These are phyloP conservation scores for Pedicia rivosa DNA, from an alignment of 2,888 invertebrate genomes.

Conservation along the genomic window DNA sequence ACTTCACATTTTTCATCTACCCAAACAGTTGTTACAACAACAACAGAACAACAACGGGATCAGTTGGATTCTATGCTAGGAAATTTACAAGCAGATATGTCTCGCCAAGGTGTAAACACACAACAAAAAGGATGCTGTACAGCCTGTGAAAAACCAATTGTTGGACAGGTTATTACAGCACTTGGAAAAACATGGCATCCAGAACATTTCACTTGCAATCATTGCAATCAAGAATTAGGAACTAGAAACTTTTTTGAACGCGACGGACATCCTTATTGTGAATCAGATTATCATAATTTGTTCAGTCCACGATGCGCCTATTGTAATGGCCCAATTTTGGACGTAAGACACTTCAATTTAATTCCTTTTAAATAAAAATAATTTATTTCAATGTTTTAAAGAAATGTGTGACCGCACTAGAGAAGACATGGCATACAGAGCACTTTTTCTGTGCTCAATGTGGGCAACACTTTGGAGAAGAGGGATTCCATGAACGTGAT, in stretches of 20 bases:
- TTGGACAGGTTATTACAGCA: conserved; percentile 88
- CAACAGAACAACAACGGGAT: conserved; percentile 20
- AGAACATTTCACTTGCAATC: conserved; percentile 96
- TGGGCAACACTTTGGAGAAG: conserved; percentile 92
- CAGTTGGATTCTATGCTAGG: conserved; percentile 38
- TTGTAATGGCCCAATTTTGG: conserved; percentile 96
- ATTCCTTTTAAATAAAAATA: background rate
- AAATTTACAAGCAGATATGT: conserved; percentile 85
- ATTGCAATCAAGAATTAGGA: conserved; percentile 92
- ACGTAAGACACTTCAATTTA: conserved; percentile 57
- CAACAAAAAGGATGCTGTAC: conserved; percentile 99
- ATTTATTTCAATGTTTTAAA: conserved; percentile 36
- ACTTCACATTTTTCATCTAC: conserved; percentile 22
- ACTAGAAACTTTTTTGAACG: conserved; percentile 98
- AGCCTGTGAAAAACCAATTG: conserved; percentile 97
- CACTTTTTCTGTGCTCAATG: conserved; percentile 98
- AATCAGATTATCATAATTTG: conserved; percentile 94
- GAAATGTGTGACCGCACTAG: conserved; percentile 98
- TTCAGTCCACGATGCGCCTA: conserved; percentile 98
- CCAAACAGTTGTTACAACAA: conserved; percentile 20
- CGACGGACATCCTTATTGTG: conserved; percentile 94
- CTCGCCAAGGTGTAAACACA: conserved; percentile 95
- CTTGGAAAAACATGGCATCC: conserved; percentile 98
- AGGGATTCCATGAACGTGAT: conserved; percentile 93
- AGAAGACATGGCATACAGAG: conserved; percentile 97